Percentiles rank a stretch among this genome's conserved stretches.
These are phyloP conservation scores for Ciconia stormi DNA, from an alignment of 2,113 vertebrate genomes.

Conservation along the genomic window DNA sequence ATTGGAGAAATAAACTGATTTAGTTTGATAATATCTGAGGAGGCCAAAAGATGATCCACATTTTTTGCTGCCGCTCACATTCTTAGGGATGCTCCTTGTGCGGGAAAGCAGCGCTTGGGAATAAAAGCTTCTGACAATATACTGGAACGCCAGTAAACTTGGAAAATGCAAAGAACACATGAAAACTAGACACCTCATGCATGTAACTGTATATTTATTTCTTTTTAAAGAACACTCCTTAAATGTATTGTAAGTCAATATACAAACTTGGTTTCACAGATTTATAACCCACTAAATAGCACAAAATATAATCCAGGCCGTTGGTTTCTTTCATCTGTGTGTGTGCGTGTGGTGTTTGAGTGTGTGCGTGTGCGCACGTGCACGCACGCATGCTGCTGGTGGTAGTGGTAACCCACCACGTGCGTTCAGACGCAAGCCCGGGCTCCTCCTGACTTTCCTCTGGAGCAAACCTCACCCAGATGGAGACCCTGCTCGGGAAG, in stretches of 20 bases:
- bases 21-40: neutral
- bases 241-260: conserved; percentile 81
- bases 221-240: conserved; percentile 88
- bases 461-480: conserved; percentile 30
- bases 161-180: conserved; percentile 68
- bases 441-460: conserved; percentile 46
- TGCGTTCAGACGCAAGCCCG: conserved; percentile 41
- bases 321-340: conserved; percentile 14
- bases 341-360: neutral
- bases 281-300: conserved; percentile 85
- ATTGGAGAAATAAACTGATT: neutral
- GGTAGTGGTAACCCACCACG: conserved; percentile 29
- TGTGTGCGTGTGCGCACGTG: neutral
- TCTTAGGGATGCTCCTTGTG: neutral
- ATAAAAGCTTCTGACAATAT: neutral
- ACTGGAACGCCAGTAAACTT: neutral
- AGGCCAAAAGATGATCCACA: neutral
- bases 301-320: conserved; percentile 78
- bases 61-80: neutral
- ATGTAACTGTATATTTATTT: conserved; percentile 84
- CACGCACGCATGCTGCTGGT: neutral
- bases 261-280: conserved; percentile 88
- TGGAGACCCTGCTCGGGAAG: conserved; percentile 48
- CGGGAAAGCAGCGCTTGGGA: neutral
- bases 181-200: conserved; percentile 77